Percentiles rank a stretch among this genome's conserved stretches.
These are phyloP conservation scores for Numenius phaeopus DNA, from an alignment of 2,797 vertebrate genomes.

Conservation along the genomic window DNA sequence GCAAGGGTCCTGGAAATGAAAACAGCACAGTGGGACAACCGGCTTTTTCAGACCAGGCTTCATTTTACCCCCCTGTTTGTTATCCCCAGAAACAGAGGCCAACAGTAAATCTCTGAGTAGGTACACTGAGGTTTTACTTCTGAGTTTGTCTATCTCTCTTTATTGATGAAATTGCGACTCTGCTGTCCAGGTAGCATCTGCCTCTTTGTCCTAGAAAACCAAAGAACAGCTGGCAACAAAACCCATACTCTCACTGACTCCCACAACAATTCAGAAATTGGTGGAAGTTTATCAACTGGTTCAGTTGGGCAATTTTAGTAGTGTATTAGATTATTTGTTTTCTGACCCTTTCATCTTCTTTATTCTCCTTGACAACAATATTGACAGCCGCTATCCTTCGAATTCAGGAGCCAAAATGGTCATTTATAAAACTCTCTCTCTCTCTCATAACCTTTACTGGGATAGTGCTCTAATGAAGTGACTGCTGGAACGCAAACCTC, in stretches of 20 bases:
- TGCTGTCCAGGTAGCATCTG: not conserved
- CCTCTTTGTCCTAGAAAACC: not conserved
- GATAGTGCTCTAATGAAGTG: not conserved
- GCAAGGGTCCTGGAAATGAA: conserved; percentile 7
- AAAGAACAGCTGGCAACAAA: not conserved
- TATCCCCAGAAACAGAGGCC: not conserved
- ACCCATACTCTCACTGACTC: not conserved
- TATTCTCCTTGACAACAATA: not conserved
- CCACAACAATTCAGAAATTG: not conserved
- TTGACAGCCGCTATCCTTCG: not conserved
- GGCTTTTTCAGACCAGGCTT: accelerated
- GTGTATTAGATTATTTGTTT: not conserved
- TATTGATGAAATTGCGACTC: not conserved
- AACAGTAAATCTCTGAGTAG: accelerated
- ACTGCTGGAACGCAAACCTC: not conserved
- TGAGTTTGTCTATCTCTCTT: not conserved
- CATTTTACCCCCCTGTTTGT: accelerated
- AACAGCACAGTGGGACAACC: not conserved
- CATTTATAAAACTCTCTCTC: not conserved
- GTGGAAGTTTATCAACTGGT: not conserved
- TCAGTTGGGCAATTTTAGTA: not conserved
- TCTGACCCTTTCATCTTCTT: not conserved
- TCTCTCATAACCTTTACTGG: not conserved
- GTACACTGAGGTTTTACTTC: not conserved
- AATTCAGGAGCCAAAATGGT: not conserved